A percentile compares a stretch with the other conserved stretches of the same genome.
Conservation (phyloP, 2,797 vertebrate species). For the Garrulus glandarius region DNA sequence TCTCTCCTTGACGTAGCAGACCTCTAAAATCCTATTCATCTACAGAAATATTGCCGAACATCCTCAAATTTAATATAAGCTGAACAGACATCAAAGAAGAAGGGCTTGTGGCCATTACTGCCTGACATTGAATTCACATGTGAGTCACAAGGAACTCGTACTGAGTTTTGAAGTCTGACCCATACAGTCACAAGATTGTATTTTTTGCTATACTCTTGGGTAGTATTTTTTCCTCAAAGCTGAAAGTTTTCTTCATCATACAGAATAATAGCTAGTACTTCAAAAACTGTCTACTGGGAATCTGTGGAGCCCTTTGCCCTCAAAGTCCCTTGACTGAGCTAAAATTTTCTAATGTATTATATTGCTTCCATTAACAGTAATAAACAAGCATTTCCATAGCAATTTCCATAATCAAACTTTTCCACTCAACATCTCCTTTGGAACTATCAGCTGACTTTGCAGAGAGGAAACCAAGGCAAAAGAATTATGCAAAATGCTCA, state of each 20-base stretch:
- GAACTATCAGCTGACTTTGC: slow-evolving; percentile 15
- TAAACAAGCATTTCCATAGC: slow-evolving; percentile 10
- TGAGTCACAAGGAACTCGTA: slow-evolving; percentile 21
- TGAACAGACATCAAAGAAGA: neutral
- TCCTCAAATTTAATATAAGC: neutral
- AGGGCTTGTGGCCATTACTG: neutral
- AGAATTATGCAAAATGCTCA: slow-evolving; percentile 42
- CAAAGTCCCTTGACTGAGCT: neutral
- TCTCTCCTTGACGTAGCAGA: neutral
- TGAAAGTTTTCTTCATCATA: neutral
- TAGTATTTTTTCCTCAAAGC: neutral
- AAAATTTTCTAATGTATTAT: neutral
- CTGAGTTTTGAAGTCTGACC: slow-evolving; percentile 5
- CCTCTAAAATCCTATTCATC: neutral
- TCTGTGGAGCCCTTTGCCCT: neutral
- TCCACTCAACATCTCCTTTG: neutral
- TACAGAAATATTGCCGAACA: neutral
- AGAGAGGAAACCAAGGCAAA: slow-evolving; percentile 33
- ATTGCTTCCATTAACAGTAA: neutral
- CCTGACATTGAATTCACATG: neutral
- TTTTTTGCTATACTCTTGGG: neutral
- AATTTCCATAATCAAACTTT: slow-evolving; percentile 44
- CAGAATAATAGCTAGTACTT: neutral
- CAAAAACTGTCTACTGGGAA: neutral
- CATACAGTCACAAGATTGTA: neutral